Conservation (phyloP, 2,888 invertebrate genomes). For the Trachelus stipa region DNA sequence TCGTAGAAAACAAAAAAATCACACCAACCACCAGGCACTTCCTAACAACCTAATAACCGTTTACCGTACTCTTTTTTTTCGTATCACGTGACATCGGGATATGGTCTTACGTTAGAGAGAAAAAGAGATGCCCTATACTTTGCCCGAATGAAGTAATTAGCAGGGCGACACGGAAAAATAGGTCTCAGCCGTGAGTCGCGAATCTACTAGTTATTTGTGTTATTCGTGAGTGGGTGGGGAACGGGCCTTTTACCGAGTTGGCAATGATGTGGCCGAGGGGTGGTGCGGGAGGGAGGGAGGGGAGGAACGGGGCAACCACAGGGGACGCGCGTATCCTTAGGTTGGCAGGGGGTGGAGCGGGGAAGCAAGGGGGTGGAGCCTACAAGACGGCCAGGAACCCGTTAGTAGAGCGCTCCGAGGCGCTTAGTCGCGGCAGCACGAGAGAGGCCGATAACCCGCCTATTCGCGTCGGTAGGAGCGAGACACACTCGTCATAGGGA, state of each 20-base stretch:
- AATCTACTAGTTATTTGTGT: constrained; percentile 10
- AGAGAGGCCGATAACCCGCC: constrained; percentile 19
- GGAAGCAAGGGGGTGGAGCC: constrained; percentile 18
- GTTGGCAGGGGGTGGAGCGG: constrained; percentile 66
- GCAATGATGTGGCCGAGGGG: constrained; percentile 64
- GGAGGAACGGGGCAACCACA: constrained; percentile 25
- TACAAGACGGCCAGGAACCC: constrained; percentile 52
- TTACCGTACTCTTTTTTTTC: neutral
- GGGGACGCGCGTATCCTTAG: constrained; percentile 43
- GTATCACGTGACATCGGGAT: neutral
- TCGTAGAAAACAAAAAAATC: neutral
- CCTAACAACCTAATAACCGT: neutral
- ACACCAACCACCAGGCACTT: neutral
- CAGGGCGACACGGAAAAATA: constrained; percentile 1
- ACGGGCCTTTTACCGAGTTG: neutral
- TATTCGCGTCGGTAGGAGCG: constrained; percentile 16
- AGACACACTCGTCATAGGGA: constrained; percentile 67
- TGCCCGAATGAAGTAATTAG: neutral
- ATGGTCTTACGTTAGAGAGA: neutral
- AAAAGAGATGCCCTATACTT: neutral
- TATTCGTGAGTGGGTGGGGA: constrained; percentile 22
- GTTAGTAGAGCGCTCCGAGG: constrained; percentile 56
- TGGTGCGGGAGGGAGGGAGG: constrained; percentile 58
- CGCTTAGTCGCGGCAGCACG: constrained; percentile 62
- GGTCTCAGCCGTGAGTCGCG: neutral